Evolutionary conservation across 2,797 vertebrate genomes (phyloP).

Genomic region (Lithobates sylvaticus): DNA sequence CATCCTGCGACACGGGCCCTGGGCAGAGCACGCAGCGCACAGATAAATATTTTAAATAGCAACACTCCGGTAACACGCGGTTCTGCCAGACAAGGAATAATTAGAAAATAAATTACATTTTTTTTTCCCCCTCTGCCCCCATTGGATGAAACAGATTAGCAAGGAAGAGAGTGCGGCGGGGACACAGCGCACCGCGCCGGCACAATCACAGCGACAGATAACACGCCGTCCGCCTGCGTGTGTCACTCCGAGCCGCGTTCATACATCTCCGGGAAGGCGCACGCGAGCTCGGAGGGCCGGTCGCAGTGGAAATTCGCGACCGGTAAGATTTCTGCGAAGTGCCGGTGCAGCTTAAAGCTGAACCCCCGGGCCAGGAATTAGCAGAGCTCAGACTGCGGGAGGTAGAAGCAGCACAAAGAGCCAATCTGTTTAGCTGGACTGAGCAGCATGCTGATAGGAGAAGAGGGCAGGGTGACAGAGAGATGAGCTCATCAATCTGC

Average conservation of each 20-base stretch:
- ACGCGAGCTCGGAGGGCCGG: too few relatives aligned
- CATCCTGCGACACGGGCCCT: constrained; percentile 72
- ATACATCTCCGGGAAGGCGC: constrained; percentile 54
- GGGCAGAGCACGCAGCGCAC: constrained; percentile 70
- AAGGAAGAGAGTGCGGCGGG: constrained; percentile 61
- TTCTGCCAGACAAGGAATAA: constrained; percentile 83
- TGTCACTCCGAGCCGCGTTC: constrained; percentile 62
- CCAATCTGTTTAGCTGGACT: too few relatives aligned
- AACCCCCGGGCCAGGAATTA: too few relatives aligned
- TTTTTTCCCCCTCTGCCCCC: constrained; percentile 71
- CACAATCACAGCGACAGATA: constrained; percentile 49
- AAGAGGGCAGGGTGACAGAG: too few relatives aligned
- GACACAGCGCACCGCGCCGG: constrained; percentile 38
- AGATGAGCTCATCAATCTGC: too few relatives aligned
- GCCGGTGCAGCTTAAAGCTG: too few relatives aligned
- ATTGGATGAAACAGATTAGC: constrained; percentile 71
- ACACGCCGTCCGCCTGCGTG: background rate
- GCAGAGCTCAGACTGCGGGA: too few relatives aligned
- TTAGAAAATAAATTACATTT: constrained; percentile 86
- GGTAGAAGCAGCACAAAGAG: too few relatives aligned
- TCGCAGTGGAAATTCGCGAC: too few relatives aligned
- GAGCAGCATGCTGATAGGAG: too few relatives aligned
- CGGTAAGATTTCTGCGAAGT: too few relatives aligned
- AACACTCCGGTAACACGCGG: constrained; percentile 73
- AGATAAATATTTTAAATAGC: constrained; percentile 83